phyloP scores from a whole-genome alignment of 1,140 invertebrate species.

The Bombus waltoni region DNA sequence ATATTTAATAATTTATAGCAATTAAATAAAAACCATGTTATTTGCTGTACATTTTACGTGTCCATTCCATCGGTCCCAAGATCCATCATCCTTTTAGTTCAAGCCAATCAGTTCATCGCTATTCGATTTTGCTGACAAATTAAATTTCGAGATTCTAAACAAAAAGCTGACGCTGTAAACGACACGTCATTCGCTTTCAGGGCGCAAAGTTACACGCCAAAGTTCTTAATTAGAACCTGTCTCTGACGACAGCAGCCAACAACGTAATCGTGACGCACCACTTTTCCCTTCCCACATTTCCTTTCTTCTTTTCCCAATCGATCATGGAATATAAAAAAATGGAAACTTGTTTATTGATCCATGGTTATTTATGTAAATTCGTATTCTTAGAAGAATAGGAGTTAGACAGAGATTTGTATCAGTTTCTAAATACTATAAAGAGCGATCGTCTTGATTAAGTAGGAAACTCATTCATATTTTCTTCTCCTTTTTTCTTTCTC shows the following conservation, averaged over 20 bases:
- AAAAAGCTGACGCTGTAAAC: slow-evolving; percentile 3
- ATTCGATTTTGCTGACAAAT: neutral
- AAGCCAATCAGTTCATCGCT: neutral
- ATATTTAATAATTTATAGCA: neutral
- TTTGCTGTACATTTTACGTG: neutral
- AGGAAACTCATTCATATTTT: no score
- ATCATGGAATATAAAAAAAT: neutral
- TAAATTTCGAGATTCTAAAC: neutral
- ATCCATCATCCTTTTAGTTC: neutral
- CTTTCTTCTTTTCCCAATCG: neutral
- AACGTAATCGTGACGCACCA: neutral
- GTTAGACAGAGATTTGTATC: no score
- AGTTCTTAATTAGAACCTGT: slow-evolving; percentile 14
- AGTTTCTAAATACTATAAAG: no score
- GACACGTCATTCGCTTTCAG: neutral
- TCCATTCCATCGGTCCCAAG: no score
- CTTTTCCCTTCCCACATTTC: neutral
- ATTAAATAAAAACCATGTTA: neutral
- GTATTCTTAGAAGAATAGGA: neutral
- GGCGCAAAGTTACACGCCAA: neutral
- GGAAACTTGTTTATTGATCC: neutral
- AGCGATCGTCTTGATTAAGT: no score
- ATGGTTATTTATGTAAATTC: no score
- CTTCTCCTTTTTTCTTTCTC: no score
- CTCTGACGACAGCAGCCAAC: neutral